Conservation (phyloP, 2,888 invertebrate genomes). For the Melikaiella ostensackeni region DNA sequence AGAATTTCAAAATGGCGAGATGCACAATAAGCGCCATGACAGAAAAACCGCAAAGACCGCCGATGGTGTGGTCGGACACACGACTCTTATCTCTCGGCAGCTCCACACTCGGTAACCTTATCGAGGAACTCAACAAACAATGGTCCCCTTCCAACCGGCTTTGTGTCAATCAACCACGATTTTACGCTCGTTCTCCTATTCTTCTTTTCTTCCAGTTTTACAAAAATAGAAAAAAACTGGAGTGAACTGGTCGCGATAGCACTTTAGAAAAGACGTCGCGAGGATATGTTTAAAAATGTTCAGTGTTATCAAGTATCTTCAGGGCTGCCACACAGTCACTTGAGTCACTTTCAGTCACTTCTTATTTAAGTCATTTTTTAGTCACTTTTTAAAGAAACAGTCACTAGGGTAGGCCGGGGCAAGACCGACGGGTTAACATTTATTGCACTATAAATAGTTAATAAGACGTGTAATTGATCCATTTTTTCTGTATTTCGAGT, state of each 20-base stretch:
- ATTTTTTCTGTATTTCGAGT: too few relatives aligned
- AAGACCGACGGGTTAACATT: too few relatives aligned
- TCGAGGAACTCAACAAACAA: constrained; percentile 72
- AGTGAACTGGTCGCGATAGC: constrained; percentile 1
- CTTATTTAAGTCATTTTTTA: too few relatives aligned
- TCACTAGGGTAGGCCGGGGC: too few relatives aligned
- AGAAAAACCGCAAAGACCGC: background rate
- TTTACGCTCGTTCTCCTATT: constrained; percentile 10
- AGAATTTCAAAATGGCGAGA: background rate
- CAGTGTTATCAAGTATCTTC: too few relatives aligned
- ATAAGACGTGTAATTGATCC: too few relatives aligned
- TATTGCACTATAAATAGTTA: too few relatives aligned
- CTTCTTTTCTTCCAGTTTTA: constrained; percentile 14
- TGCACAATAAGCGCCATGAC: background rate
- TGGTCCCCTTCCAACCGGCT: constrained; percentile 55
- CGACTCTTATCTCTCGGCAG: constrained; percentile 53
- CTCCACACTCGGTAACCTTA: constrained; percentile 63
- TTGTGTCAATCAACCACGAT: constrained; percentile 55
- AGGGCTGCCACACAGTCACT: too few relatives aligned
- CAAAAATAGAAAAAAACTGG: constrained; percentile 6
- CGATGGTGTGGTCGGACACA: constrained; percentile 34
- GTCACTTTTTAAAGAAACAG: too few relatives aligned
- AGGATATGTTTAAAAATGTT: background rate
- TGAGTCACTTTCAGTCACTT: too few relatives aligned
- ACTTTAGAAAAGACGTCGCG: background rate